phyloP scores from a whole-genome alignment of 2,888 invertebrate genomes.

The Biston stratarius region DNA sequence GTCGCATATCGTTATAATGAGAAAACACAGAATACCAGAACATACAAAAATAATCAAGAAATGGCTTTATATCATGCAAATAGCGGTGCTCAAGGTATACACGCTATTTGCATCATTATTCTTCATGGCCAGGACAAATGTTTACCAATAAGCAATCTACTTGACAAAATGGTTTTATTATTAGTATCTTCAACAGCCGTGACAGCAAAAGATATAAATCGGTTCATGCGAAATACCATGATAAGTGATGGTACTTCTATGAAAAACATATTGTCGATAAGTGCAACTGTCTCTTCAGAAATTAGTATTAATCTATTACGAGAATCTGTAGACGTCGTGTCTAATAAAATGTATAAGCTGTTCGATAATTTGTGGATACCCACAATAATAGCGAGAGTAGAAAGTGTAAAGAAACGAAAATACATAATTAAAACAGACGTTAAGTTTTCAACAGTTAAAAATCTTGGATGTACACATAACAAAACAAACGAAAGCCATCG shows the following conservation, averaged over 20 bases:
- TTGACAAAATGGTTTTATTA: neutral
- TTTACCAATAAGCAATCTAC: neutral
- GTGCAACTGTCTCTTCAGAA: conserved; percentile 22
- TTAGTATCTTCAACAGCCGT: neutral
- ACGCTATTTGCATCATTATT: neutral
- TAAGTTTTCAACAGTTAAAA: conserved; percentile 25
- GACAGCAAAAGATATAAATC: neutral
- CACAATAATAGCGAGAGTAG: neutral
- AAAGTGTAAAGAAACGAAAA: conserved; percentile 6
- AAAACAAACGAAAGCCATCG: conserved; percentile 1
- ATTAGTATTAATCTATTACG: conserved; percentile 23
- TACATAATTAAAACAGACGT: conserved; percentile 25
- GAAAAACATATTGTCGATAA: conserved; percentile 21
- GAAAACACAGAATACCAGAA: neutral
- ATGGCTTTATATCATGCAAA: neutral
- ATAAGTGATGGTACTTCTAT: neutral
- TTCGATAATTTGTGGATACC: conserved; percentile 11
- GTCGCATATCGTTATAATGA: neutral
- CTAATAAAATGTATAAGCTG: conserved; percentile 17
- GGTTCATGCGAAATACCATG: neutral
- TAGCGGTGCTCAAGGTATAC: neutral
- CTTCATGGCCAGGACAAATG: neutral
- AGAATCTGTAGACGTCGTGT: conserved; percentile 23
- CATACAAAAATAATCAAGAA: conserved; percentile 3
- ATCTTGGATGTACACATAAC: conserved; percentile 10